Base-by-base conservation (phyloP, 2,113 vertebrate genomes). In the Salvelinus alpinus region DNA sequence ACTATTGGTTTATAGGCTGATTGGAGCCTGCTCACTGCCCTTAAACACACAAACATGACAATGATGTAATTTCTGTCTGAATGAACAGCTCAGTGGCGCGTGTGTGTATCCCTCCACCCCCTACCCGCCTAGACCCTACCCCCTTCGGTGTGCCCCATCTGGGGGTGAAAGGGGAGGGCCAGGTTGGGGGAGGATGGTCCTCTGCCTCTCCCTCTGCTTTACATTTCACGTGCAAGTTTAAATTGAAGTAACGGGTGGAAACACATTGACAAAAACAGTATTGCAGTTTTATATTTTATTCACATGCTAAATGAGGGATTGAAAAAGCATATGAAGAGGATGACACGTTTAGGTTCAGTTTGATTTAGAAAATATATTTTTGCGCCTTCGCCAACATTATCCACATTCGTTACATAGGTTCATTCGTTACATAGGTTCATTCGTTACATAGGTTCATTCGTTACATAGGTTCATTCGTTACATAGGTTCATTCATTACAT, bases 41-140 rank as follows among this genome's bases (percentile, higher is more conserved):
- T 25, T 75, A 60, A 67, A 60, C 47, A 72, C 31, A 59, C 47
- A 75, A 79, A 70, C 70, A 77, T 68, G 27, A 72, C 20, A 73
- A 64, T 84, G 54, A 85, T 73, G 68, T 83, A 44, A 82, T 72
- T 80, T 77, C 71, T 76, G 76, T 48, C 51, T 79, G 65, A 84
- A 78, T 82, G 80, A 70, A 76, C 48, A 72, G 78, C 65, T 73
- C 64, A 75, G 64, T 75, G 73, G 20, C 73, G 31, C 72, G 16
- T 81, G 68, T 75, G 14, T 64, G 1, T 34, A 34, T 47, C 13
- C 14, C 22, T 5, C 25, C 59, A 27, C 57, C 73, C 70, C 54
- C 54, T 48, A 57, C 70, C 76, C 57, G 0, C 62, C 59, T 14
- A 7, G 47, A 8, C 34, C 6, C 66, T 59, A 57, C 25, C 38